phyloP scores from a whole-genome alignment of 1,140 invertebrate genomes.

The Hirudo medicinalis region DNA sequence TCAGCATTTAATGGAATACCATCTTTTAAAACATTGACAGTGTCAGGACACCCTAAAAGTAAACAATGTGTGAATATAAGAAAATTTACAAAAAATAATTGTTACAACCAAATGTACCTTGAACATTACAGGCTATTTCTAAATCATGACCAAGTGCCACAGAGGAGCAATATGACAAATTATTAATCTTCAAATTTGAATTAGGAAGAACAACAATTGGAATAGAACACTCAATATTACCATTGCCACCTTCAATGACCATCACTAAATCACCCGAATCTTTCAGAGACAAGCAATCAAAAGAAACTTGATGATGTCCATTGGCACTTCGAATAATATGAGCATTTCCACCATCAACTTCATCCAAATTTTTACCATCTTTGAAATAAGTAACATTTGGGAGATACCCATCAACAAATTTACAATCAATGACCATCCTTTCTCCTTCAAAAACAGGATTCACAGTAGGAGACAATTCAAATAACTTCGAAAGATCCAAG shows the following conservation, averaged over 20 bases:
- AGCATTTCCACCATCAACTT: neutral
- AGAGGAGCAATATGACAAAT: neutral
- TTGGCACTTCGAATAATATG: neutral
- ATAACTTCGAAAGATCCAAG: neutral
- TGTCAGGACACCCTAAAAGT: neutral
- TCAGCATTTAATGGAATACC: neutral
- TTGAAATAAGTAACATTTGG: neutral
- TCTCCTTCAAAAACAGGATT: neutral
- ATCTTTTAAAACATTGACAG: neutral
- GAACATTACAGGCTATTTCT: neutral
- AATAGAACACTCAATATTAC: neutral
- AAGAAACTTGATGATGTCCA: neutral
- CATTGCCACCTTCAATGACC: neutral
- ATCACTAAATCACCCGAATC: slow-evolving; percentile 6
- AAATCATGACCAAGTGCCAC: neutral
- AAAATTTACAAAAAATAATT: no score
- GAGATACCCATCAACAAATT: neutral
- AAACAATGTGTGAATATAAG: no score
- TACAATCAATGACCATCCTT: neutral
- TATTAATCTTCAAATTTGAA: slow-evolving; percentile 5
- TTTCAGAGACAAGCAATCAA: neutral
- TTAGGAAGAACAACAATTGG: slow-evolving; percentile 2
- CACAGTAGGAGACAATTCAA: neutral
- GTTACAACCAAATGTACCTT: neutral
- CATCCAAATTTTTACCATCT: neutral